A percentile compares a stretch with the other conserved stretches of the same genome.
These are phyloP conservation scores for Serrognathus titanus DNA, from an alignment of 2,888 invertebrate species.

Conservation along the genomic window DNA sequence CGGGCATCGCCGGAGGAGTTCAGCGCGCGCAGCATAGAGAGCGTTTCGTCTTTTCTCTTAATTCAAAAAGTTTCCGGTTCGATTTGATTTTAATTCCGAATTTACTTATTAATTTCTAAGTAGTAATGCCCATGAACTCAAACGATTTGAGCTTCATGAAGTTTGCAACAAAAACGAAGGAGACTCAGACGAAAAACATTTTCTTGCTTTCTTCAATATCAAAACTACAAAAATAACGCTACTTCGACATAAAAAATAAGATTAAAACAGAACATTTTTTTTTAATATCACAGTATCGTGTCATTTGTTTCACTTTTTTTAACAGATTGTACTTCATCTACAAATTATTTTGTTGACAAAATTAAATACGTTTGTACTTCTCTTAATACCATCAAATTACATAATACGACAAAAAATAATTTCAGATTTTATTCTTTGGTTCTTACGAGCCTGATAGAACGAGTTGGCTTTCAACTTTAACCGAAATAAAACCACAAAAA, in stretches of 20 bases:
- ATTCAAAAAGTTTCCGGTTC: background rate
- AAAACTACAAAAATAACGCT: constrained; percentile 31
- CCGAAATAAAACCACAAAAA: too few species aligned
- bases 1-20: background rate
- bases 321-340: too few species aligned
- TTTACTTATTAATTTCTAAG: constrained; percentile 16
- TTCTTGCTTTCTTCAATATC: constrained; percentile 28
- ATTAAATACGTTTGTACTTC: too few species aligned
- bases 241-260: constrained; percentile 12
- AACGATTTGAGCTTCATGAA: background rate
- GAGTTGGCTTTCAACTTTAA: too few species aligned
- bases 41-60: background rate
- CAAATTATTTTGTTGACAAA: too few species aligned
- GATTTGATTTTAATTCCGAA: background rate
- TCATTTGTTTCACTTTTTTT: background rate
- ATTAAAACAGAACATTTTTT: constrained; percentile 37
- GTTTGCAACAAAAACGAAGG: background rate
- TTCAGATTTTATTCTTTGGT: too few species aligned
- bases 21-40: background rate
- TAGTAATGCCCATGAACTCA: constrained; percentile 25
- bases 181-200: constrained; percentile 10
- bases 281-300: constrained; percentile 44
- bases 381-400: too few species aligned
- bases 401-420: too few species aligned
- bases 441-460: too few species aligned